Evolutionary conservation across 64 coral and sea anemone genomes (phyloP), one percentile per base, ranked within the genome.

Genomic region (Stylophora pistillata): DNA sequence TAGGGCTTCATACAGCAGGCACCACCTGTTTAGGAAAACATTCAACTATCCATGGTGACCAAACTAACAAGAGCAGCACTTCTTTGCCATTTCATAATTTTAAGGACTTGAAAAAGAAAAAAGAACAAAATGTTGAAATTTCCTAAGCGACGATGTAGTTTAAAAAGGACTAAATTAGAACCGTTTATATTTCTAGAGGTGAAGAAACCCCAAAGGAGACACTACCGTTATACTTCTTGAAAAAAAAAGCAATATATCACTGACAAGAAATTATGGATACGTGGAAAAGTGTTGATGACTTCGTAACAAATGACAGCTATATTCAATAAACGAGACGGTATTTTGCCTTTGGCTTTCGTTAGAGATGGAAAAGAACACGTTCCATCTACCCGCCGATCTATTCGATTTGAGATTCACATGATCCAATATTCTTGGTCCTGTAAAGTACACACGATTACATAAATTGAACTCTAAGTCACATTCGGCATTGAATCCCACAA

Each of bases 331-430:
- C 26, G 64, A 15, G 18, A 61, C 5, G 20, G 14, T 2, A 27
- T 61, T 82, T 81, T 59, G 29, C 20, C 57, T 64, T 41, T 16
- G 56, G 79, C 79, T 64, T 60, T 31, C 53, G 27, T 17, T 10
- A 9, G 64, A 68, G 64, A 13, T 30, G 61, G 21, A 64, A 82
- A 23, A 9, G 58, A 63, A 37, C 58, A 34, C 28, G 5, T 52
- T 65, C 28, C 57, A 68, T n/a, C 16, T 64, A 15, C 20, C 78
- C 18, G 32, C 18, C 73, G 31, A 76, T 76, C 20, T 70, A 84
- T 84, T 84, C 80, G 62, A 84, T 84, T 84, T 53, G 13, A 63
- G 53, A 84, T 84, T 84, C 80, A 84, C 60, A 84, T 37, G 80
- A 32, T 33, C 61, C 80, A 84, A 84, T 84, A 84, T 84, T 21